Percentiles rank a stretch among this genome's conserved stretches.
Conservation (phyloP, 2,113 vertebrate genomes). For the Protomyctophum bolini region DNA sequence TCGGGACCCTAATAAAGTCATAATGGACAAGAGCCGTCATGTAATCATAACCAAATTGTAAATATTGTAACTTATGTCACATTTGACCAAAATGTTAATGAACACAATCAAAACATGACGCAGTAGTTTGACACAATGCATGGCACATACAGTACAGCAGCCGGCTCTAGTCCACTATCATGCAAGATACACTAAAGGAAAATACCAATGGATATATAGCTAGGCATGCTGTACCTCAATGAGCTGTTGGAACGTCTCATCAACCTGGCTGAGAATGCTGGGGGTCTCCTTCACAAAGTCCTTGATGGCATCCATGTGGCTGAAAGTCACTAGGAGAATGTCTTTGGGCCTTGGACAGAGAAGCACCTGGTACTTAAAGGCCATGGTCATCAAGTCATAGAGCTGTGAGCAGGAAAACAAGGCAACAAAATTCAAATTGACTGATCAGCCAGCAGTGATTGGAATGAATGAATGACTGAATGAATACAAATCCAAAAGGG, state of each 20-base stretch:
- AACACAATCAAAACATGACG: neutral
- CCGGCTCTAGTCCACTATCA: neutral
- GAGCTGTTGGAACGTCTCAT: conserved; percentile 88
- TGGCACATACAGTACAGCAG: neutral
- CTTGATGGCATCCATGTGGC: conserved; percentile 96
- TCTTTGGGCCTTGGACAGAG: conserved; percentile 93
- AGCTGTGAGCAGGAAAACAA: conserved; percentile 80
- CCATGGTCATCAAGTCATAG: conserved; percentile 99
- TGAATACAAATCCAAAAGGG: conserved; percentile 60
- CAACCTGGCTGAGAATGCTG: conserved; percentile 88
- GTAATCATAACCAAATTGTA: neutral
- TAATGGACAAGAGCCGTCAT: too few species aligned
- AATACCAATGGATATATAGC: neutral
- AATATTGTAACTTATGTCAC: neutral
- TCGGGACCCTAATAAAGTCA: too few species aligned
- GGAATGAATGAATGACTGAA: neutral
- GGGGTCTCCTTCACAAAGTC: conserved; percentile 90
- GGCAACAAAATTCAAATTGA: neutral
- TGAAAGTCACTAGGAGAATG: conserved; percentile 93
- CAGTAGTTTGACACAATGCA: neutral
- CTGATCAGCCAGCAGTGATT: neutral
- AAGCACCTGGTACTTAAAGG: conserved; percentile 97
- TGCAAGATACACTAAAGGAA: neutral
- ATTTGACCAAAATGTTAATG: neutral
- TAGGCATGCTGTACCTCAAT: conserved; percentile 79